These are phyloP conservation scores for Hirtodrosophila trivittata DNA, from an alignment of 2,888 invertebrate species.

Conservation along the genomic window DNA sequence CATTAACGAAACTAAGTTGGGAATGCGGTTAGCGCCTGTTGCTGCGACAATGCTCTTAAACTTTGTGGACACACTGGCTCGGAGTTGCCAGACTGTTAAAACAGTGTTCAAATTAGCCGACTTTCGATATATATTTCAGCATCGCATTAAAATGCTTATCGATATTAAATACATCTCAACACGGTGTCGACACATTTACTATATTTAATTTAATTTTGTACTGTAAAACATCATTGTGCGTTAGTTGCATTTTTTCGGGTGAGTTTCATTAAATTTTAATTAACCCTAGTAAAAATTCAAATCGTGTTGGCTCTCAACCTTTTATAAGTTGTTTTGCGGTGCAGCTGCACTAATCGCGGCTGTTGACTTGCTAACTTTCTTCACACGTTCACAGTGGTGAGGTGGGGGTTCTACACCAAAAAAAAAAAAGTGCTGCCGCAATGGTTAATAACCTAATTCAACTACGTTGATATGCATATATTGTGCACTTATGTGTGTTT, in stretches of 20 bases:
- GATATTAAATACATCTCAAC: constrained; percentile 30
- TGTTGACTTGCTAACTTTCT: constrained; percentile 21
- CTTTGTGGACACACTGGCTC: constrained; percentile 33
- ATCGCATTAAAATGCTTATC: constrained; percentile 18
- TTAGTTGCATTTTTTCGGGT: constrained; percentile 29
- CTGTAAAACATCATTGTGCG: constrained; percentile 31
- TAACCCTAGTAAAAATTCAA: neutral
- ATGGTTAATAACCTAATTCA: constrained; percentile 36
- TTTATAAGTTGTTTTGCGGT: neutral
- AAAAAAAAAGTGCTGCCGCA: constrained; percentile 19
- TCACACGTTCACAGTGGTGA: constrained; percentile 10
- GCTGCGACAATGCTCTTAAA: constrained; percentile 3
- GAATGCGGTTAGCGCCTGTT: constrained; percentile 3
- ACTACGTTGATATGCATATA: constrained; percentile 10
- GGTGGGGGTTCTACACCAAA: constrained; percentile 16
- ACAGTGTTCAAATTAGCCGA: neutral
- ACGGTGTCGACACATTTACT: constrained; percentile 46
- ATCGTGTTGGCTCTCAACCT: neutral
- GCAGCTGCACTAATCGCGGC: constrained; percentile 23
- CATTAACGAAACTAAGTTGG: constrained; percentile 16
- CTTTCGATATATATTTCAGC: constrained; percentile 29
- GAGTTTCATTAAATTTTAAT: constrained; percentile 14
- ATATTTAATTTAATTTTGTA: constrained; percentile 44
- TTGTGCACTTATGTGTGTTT: constrained; percentile 6
- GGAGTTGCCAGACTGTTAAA: constrained; percentile 1